These are phyloP conservation scores for Amblyteles armatorius DNA, from an alignment of 2,888 invertebrate genomes.

Conservation along the genomic window DNA sequence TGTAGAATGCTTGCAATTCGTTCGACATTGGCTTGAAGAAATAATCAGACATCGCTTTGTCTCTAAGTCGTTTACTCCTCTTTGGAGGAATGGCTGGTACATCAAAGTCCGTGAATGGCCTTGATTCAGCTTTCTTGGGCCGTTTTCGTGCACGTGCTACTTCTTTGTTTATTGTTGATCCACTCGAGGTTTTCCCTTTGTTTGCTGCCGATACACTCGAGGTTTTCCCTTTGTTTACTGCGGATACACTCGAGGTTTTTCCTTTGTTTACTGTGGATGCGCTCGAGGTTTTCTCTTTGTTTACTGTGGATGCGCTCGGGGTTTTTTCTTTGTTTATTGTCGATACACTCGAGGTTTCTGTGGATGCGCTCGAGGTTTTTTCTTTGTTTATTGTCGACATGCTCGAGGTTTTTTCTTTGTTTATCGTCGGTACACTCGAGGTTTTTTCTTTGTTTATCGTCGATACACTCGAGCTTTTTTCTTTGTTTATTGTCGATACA, in stretches of 20 bases:
- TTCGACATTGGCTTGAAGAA: conserved; percentile 77
- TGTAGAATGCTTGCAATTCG: conserved; percentile 89
- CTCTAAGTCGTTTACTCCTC: conserved; percentile 21
- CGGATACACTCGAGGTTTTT: too few relatives aligned
- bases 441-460: too few relatives aligned
- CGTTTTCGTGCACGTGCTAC: conserved; percentile 28
- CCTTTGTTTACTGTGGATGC: too few relatives aligned
- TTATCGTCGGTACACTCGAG: too few relatives aligned
- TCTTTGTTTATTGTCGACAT: too few relatives aligned
- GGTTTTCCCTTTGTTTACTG: too few relatives aligned
- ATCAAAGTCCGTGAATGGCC: neutral
- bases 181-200: neutral
- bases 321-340: neutral
- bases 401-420: too few relatives aligned
- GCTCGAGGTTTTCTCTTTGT: too few relatives aligned
- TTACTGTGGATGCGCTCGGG: too few relatives aligned
- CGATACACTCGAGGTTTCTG: neutral
- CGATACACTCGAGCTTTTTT: neutral
- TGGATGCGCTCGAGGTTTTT: too few relatives aligned
- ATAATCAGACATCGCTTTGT: conserved; percentile 70
- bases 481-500: neutral
- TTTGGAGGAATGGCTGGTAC: conserved; percentile 47
- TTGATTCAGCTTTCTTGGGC: conserved; percentile 4
- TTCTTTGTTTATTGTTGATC: neutral
- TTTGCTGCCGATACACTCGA: too few relatives aligned